Evolutionary conservation across 1,140 invertebrate genomes (phyloP).

Genomic region (Anoplophora glabripennis): DNA sequence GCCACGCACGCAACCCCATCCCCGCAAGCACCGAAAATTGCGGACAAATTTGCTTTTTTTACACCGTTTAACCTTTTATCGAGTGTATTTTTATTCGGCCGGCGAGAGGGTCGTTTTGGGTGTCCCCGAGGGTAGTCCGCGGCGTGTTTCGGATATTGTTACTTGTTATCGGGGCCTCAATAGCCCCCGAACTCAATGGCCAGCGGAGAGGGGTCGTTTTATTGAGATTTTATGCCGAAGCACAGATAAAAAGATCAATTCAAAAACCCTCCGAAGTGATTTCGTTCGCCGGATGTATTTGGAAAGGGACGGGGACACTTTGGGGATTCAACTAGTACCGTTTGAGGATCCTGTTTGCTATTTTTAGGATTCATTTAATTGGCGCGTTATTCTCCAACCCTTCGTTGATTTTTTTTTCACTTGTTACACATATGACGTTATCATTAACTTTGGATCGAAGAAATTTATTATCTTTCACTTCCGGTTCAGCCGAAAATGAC

Average conservation of each 20-base stretch:
- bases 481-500: too few relatives aligned
- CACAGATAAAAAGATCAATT: slow-evolving; percentile 33
- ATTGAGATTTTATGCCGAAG: slow-evolving; percentile 29
- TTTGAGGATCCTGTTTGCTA: background rate
- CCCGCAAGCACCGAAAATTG: slow-evolving; percentile 14
- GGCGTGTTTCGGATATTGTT: slow-evolving; percentile 23
- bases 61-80: slow-evolving; percentile 36
- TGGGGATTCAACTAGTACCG: slow-evolving; percentile 18
- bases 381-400: too few relatives aligned
- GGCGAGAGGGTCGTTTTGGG: slow-evolving; percentile 16
- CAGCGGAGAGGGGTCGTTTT: slow-evolving; percentile 29
- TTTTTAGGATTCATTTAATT: background rate
- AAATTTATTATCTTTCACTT: too few relatives aligned
- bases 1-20: too few relatives aligned
- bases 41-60: slow-evolving; percentile 31
- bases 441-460: too few relatives aligned
- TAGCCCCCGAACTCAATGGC: slow-evolving; percentile 27
- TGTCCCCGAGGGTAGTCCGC: slow-evolving; percentile 27
- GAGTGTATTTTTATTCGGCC: slow-evolving; percentile 29
- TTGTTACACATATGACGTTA: too few relatives aligned
- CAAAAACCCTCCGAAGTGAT: slow-evolving; percentile 16
- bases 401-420: too few relatives aligned
- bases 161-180: slow-evolving; percentile 28
- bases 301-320: slow-evolving; percentile 5
- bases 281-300: slow-evolving; percentile 12